Evolutionary conservation across 2,888 invertebrate species (phyloP), one percentile per base, ranked within the genome.

Genomic region (Taenaris catops): DNA sequence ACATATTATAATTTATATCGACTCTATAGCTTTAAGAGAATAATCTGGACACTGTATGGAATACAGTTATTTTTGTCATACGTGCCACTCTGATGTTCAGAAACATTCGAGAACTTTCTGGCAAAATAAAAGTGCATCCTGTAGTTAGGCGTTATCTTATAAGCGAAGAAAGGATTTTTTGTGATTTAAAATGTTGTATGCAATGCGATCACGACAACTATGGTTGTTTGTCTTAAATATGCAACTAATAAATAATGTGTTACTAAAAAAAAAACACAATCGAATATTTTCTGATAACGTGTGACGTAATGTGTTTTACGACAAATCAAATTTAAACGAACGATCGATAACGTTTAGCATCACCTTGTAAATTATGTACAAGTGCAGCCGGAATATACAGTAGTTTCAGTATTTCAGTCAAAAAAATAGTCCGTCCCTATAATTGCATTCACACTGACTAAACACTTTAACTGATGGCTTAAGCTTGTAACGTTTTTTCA

Each of bases 21-120:
- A 68, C 63, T 49, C 41, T 58, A 66, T 66, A 83, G 83, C 74
- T 78, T 80, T 83, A 83, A 81, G 78, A 63, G 73, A 64, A 49
- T 14, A 59, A 68, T 70, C 63, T 68, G 74, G 69, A 63, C 52
- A 53, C 79, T 78, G 83, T 83, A 83, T 84, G 5, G 62, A 65
- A 81, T 84, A 75, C 83, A 71, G 81, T 62, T 45, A 50, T 46
- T 60, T 26, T 54, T 57, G 53, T 60, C 39, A 43, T 44, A 63
- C 55, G 78, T 83, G 83, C 83, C 83, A 83, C 76, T 58, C 58
- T 55, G 55, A 53, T 58, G 51, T 46, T 50, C 49, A 53, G 51
- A 44, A 40, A 38, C 34, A 27, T 9, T 31, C 38, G 44, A 38
- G 33, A 38, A 21, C 39, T 44, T 41, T 33, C 28, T 28, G 34